Evolutionary conservation across 1,140 invertebrate genomes (phyloP).

Genomic region (Drosophila fuyamai): DNA sequence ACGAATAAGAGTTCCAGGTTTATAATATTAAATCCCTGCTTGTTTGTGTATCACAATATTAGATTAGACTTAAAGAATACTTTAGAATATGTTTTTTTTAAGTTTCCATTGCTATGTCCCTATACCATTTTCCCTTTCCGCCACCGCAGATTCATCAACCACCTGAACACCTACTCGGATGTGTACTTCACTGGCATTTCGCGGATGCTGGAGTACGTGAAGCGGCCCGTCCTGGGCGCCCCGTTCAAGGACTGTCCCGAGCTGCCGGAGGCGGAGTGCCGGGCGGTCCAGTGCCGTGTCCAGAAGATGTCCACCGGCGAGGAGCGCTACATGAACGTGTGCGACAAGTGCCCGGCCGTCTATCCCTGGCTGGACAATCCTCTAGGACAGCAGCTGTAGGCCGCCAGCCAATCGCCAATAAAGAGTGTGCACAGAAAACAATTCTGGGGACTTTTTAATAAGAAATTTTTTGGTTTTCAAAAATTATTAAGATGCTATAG

Average conservation of each 20-base stretch:
- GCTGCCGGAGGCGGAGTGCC: conserved; percentile 62
- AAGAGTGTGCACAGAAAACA: conserved; percentile 35
- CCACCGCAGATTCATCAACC: conserved; percentile 85
- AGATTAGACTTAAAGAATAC: too few relatives aligned
- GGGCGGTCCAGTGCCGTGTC: conserved; percentile 68
- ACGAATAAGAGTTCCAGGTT: too few relatives aligned
- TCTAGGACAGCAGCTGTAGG: conserved; percentile 63
- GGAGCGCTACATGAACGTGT: conserved; percentile 84
- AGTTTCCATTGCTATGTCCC: too few relatives aligned
- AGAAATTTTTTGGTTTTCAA: too few relatives aligned
- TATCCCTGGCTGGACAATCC: conserved; percentile 85
- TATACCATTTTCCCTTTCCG: not conserved
- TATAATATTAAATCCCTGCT: too few relatives aligned
- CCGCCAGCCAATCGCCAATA: conserved; percentile 10
- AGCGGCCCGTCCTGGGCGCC: conserved; percentile 60
- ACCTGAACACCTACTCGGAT: conserved; percentile 85
- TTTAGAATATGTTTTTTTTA: too few relatives aligned
- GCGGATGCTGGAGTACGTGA: conserved; percentile 74
- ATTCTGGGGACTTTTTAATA: conserved; percentile 5
- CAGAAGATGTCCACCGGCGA: conserved; percentile 73
- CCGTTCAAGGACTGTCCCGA: conserved; percentile 67
- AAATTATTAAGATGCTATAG: too few relatives aligned
- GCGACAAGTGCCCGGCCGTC: conserved; percentile 82
- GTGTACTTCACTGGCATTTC: conserved; percentile 85
- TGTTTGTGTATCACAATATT: not conserved